Conservation (phyloP, 1,140 invertebrate genomes). For the Drosophila aff. region DNA sequence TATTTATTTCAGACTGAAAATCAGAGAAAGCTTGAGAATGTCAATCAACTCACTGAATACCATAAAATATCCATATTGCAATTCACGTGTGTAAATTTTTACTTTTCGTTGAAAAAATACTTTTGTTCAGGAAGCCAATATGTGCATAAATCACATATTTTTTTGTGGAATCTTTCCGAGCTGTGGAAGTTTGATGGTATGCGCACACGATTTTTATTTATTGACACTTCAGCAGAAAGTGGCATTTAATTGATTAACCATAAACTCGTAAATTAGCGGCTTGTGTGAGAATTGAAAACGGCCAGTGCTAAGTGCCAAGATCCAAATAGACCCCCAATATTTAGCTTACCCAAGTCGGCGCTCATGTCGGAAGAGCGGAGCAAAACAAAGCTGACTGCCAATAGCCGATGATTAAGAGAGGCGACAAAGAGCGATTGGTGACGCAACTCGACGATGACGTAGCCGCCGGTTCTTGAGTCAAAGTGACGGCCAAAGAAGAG, state of each 20-base stretch:
- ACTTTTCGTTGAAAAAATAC: neutral
- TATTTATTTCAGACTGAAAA: neutral
- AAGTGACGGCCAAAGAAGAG: slow-evolving; percentile 38
- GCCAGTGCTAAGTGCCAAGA: slow-evolving; percentile 19
- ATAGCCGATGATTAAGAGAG: slow-evolving; percentile 6
- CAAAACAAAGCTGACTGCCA: slow-evolving; percentile 21
- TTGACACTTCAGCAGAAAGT: slow-evolving; percentile 23
- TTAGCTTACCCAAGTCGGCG: slow-evolving; percentile 39
- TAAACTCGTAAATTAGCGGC: slow-evolving; percentile 48
- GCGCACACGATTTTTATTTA: slow-evolving; percentile 30
- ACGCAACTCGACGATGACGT: slow-evolving; percentile 32
- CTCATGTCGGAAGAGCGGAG: slow-evolving; percentile 36
- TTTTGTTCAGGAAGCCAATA: slow-evolving; percentile 2
- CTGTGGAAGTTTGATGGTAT: neutral
- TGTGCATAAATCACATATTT: neutral
- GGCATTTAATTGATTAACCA: slow-evolving; percentile 48
- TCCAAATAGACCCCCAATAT: neutral
- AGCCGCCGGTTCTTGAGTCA: slow-evolving; percentile 9
- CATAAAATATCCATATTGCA: neutral
- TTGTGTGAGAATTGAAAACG: slow-evolving; percentile 1
- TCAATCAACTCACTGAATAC: slow-evolving; percentile 1
- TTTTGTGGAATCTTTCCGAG: neutral
- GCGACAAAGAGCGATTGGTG: slow-evolving; percentile 24
- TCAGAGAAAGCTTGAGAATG: neutral
- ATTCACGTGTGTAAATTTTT: neutral